A percentile compares a stretch with the other conserved stretches of the same genome.
Conservation (phyloP, 2,797 vertebrate species). For the Pseudochirops cupreus region DNA sequence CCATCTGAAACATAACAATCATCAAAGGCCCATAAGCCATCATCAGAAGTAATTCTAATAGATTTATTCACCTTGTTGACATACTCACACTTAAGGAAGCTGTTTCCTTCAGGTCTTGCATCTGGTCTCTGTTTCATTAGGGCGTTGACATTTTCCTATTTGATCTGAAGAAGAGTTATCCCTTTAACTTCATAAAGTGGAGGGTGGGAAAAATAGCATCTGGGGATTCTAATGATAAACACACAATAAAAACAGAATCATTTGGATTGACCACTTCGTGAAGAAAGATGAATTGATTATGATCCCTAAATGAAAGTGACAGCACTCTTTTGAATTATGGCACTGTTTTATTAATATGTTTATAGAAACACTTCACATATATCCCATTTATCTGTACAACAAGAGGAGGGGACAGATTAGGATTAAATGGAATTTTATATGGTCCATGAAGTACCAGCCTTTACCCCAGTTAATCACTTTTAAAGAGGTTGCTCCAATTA, state of each 20-base stretch:
- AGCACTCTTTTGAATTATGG: background rate
- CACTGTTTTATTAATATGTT: background rate
- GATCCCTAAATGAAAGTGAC: background rate
- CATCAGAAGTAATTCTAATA: background rate
- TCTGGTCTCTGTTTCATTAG: background rate
- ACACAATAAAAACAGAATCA: background rate
- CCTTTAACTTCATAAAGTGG: background rate
- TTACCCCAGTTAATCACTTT: no score
- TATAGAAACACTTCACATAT: background rate
- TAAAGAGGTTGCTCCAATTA: background rate
- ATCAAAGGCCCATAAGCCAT: background rate
- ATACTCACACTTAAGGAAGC: background rate
- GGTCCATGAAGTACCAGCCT: background rate
- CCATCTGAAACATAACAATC: background rate
- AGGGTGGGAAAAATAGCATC: background rate
- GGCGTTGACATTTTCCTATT: background rate
- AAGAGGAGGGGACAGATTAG: no score
- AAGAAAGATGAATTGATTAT: background rate
- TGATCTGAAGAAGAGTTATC: fast-evolving
- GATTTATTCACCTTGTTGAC: background rate
- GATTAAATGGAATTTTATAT: background rate
- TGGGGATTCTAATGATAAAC: background rate
- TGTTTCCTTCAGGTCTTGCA: background rate
- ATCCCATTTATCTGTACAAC: background rate
- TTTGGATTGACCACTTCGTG: background rate